These are phyloP conservation scores for Rotaria macrura DNA, from an alignment of 2,888 invertebrate species.

Conservation along the genomic window DNA sequence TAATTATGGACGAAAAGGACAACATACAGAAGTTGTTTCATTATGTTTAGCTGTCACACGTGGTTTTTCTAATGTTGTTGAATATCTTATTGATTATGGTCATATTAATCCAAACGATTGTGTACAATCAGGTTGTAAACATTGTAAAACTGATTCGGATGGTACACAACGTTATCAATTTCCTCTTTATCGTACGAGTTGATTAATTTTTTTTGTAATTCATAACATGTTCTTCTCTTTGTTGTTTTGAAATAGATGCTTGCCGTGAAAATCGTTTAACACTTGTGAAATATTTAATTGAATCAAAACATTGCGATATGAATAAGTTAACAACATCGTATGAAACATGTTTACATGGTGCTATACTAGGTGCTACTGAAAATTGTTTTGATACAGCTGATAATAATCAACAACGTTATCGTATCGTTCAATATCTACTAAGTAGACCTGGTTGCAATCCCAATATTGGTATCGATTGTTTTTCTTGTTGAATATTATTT, in stretches of 20 bases:
- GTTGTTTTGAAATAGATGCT: neutral
- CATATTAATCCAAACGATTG: conserved; percentile 17
- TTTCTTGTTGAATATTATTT: neutral
- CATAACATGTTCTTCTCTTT: too few relatives aligned
- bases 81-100: conserved; percentile 12
- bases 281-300: neutral
- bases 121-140: neutral
- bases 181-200: neutral
- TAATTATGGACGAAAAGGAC: neutral
- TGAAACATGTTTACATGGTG: conserved; percentile 14
- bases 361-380: neutral
- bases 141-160: neutral
- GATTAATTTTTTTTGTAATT: neutral
- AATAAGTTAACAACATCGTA: neutral
- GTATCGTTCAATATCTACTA: neutral
- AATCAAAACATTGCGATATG: neutral
- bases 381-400: neutral
- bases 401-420: neutral
- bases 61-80: neutral
- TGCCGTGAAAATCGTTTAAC: neutral
- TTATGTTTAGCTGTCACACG: conserved; percentile 3
- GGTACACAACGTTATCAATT: neutral
- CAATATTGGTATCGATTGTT: neutral
- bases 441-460: neutral
- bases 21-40: conserved; percentile 19